A percentile compares a stretch with the other conserved stretches of the same genome.
These are phyloP conservation scores for Scaptomyza graminum DNA, from an alignment of 1,140 invertebrate species.

Conservation along the genomic window DNA sequence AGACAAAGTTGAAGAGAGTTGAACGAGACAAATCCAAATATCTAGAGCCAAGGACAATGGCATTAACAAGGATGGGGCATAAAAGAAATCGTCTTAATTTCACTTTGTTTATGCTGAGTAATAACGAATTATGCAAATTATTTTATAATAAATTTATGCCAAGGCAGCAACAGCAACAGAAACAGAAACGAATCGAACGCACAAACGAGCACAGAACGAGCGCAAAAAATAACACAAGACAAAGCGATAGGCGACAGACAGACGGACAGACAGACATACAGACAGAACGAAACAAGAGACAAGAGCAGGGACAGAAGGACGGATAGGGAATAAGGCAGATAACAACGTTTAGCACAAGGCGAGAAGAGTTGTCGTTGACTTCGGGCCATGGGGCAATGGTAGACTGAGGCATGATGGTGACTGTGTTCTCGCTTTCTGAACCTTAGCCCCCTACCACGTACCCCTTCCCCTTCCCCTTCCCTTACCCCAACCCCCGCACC, in stretches of 20 bases:
- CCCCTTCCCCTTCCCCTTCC: no score
- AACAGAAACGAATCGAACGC: slow-evolving; percentile 55
- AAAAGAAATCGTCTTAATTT: slow-evolving; percentile 82
- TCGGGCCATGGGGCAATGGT: not conserved
- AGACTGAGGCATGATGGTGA: no score
- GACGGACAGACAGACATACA: slow-evolving; percentile 20
- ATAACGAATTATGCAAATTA: slow-evolving; percentile 83
- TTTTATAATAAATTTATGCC: slow-evolving; percentile 83
- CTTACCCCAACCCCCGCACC: no score
- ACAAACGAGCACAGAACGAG: slow-evolving; percentile 71
- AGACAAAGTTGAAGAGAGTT: not conserved
- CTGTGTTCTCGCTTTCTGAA: no score
- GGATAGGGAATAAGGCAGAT: slow-evolving; percentile 59
- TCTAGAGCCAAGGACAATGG: slow-evolving; percentile 35
- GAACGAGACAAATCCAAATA: slow-evolving; percentile 1
- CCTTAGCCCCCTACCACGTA: no score
- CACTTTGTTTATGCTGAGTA: slow-evolving; percentile 82
- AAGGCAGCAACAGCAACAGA: slow-evolving; percentile 40
- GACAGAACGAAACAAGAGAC: not conserved
- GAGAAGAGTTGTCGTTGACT: slow-evolving; percentile 59
- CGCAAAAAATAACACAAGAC: slow-evolving; percentile 61
- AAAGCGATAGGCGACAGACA: slow-evolving; percentile 34
- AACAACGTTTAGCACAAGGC: slow-evolving; percentile 73
- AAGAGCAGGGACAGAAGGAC: not conserved
- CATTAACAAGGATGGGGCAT: slow-evolving; percentile 37